Conservation (phyloP, 2,888 invertebrate species). For the Metacarcinus magister region DNA sequence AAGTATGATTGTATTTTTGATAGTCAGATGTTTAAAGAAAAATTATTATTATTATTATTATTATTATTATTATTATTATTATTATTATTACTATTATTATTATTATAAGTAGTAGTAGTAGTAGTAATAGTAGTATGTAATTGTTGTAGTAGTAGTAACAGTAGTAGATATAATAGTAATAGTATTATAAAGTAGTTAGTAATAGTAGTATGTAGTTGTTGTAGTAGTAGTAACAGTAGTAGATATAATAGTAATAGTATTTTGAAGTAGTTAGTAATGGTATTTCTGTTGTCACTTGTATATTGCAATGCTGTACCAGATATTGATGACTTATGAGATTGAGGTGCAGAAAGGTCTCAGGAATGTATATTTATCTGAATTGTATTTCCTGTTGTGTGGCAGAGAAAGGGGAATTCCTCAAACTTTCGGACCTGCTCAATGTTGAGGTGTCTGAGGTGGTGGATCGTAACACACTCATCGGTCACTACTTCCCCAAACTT, state of each 20-base stretch:
- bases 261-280: neutral
- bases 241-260: neutral
- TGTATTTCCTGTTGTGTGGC: conserved; percentile 46
- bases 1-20: too few species aligned
- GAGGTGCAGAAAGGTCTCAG: neutral
- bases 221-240: neutral
- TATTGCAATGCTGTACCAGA: neutral
- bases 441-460: conserved; percentile 85
- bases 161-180: neutral
- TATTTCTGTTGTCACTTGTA: neutral
- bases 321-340: neutral
- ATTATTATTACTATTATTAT: too few species aligned
- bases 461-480: conserved; percentile 84
- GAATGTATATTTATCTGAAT: neutral
- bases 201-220: neutral
- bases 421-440: conserved; percentile 85
- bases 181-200: too few species aligned
- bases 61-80: too few species aligned
- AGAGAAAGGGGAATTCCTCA: conserved; percentile 85
- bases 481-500: conserved; percentile 83
- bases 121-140: too few species aligned
- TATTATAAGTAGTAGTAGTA: too few species aligned
- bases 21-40: too few species aligned
- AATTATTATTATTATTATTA: too few species aligned
- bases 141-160: too few species aligned